Conservation (phyloP, 2,113 vertebrate species). For the Candoia aspera region DNA sequence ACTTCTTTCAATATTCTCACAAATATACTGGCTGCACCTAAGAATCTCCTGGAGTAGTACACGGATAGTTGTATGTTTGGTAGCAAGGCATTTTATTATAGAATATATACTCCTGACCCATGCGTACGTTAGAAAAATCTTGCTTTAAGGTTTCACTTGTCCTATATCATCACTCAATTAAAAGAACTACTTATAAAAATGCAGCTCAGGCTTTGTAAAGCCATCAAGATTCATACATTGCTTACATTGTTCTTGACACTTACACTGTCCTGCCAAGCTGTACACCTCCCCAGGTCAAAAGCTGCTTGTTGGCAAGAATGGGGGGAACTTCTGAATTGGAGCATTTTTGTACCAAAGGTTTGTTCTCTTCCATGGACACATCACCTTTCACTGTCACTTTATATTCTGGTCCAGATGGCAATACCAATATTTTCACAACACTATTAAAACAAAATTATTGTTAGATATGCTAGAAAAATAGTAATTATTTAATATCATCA, state of each 20-base stretch:
- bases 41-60: background rate
- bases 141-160: background rate
- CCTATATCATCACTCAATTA: background rate
- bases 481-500: background rate
- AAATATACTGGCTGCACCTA: background rate
- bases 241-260: conserved; percentile 64
- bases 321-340: conserved; percentile 75
- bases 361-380: conserved; percentile 53
- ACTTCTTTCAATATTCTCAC: background rate
- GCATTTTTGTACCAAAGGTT: conserved; percentile 40
- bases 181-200: background rate
- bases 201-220: background rate
- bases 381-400: conserved; percentile 89
- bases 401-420: conserved; percentile 92
- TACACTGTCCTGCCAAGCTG: conserved; percentile 87
- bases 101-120: background rate
- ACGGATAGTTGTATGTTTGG: background rate
- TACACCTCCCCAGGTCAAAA: conserved; percentile 92
- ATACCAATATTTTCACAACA: conserved; percentile 88
- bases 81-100: background rate
- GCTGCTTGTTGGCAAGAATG: conserved; percentile 95
- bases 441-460: conserved; percentile 67
- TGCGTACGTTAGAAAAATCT: background rate
- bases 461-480: background rate
- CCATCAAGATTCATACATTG: background rate